Evolutionary conservation across 1,140 invertebrate species (phyloP), one percentile per base, ranked within the genome.

Genomic region (Palaemon carinicauda): DNA sequence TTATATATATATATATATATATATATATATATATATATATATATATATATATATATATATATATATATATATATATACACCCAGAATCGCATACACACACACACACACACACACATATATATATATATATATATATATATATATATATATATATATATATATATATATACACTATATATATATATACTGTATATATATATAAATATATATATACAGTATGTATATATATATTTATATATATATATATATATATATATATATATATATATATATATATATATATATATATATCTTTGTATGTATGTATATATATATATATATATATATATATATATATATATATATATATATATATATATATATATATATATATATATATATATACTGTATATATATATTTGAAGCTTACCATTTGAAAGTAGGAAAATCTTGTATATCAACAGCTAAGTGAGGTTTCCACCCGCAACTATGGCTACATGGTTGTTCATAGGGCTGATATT

Each of bases 31-130:
- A n/a, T 65, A n/a, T 65, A n/a, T 65, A 65, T 65, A 27, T 65
- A n/a, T 65, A n/a, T 65, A 27, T 65, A n/a, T 65, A n/a, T 65
- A n/a, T 65, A n/a, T 65, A n/a, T 65, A 65, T 65, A n/a, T 65
- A n/a, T 65, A n/a, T 65, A n/a, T 65, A 65, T 65, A n/a, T 65
- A n/a, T 65, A 65, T 65, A n/a, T 65, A n/a, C n/a, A n/a, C n/a
- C 2, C n/a, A n/a, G 17, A 1, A 19, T 3, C 24, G 3, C 24
- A 19, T 19, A 19, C 24, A 9, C 33, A 41, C 33, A 41, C 33
- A 41, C 33, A 41, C 33, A 41, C 33, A 41, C 33, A 41, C 33
- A 41, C 12, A 41, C 12, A 4, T 41, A 4, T 41, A 4, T 41
- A 4, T 41, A 41, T 41, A 41, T 41, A 41, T 41, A 41, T 41